Evolutionary conservation across 2,888 invertebrate genomes (phyloP), one percentile per base, ranked within the genome.

Genomic region (Pandemis heparana): DNA sequence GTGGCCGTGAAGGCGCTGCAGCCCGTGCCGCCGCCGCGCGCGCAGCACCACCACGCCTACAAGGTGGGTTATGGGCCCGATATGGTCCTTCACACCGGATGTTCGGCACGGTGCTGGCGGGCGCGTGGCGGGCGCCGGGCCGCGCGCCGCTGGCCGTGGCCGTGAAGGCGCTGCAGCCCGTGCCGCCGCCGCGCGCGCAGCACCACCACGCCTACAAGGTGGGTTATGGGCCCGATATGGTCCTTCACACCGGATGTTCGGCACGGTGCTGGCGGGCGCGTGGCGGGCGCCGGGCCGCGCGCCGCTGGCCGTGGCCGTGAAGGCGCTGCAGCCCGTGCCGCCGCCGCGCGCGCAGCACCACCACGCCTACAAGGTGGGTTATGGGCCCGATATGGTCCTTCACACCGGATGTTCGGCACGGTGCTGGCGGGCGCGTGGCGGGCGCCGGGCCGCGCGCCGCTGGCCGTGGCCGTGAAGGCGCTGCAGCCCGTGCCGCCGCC

Each of bases 1-100:
- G 97, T 99, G 1, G 99, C 99, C 0, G 96, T 99, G 94, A 99
- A 99, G 93, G 98, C 99, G 96, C 91, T 99, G 74, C 99, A 99
- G 88, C 99, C 99, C 0, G 98, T 98, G 10, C 97, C 98, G 75
- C 98, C 99, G 2, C 98, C 90, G 0, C 0, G 78, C 76, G 41
- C 77, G 82, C 60, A 86, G 87, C 48, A 68, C 0, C 78, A 85
- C 68, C 88, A 92, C 1, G 92, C 93, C 0, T 92, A 94, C 68
- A 92, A 92, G 88, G 93, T 92, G 1, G n/a, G 48, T n/a, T 5
- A 5, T 48, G 48, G 48, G n/a, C 5, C n/a, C 48, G 12, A 12
- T 41, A 10, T 12, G 14, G 43, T 1, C 41, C 41, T 41, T 41
- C 41, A 8, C 0, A 41, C 41, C 5, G 41, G 41, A 41, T 41